These are phyloP conservation scores for Drosophila albomicans DNA, from an alignment of 1,140 invertebrate genomes.

Conservation along the genomic window DNA sequence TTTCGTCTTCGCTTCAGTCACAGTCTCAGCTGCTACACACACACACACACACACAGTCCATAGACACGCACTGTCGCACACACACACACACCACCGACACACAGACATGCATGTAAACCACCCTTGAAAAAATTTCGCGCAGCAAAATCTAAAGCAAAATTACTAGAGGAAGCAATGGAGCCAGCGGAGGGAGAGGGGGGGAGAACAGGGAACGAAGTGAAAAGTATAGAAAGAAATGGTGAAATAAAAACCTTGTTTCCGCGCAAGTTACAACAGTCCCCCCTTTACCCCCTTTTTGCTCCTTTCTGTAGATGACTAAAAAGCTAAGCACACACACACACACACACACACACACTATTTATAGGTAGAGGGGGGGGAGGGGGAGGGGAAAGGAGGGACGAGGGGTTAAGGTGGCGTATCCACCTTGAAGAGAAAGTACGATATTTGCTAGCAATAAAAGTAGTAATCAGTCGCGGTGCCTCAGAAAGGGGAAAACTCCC, in stretches of 20 bases:
- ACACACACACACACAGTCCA: slow-evolving; percentile 24
- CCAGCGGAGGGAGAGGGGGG: background rate
- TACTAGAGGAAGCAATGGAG: slow-evolving; percentile 20
- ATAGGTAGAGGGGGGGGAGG: background rate
- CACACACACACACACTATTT: slow-evolving; percentile 34
- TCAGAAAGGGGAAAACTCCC: slow-evolving; percentile 19
- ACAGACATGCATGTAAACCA: slow-evolving; percentile 57
- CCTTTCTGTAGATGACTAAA: slow-evolving; percentile 61
- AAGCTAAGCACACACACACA: slow-evolving; percentile 73
- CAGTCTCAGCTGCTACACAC: slow-evolving; percentile 34
- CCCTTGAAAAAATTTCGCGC: slow-evolving; percentile 80
- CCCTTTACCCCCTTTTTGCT: background rate
- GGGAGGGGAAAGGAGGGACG: background rate
- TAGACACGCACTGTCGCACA: slow-evolving; percentile 36
- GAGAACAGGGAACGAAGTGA: slow-evolving; percentile 13
- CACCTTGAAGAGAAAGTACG: slow-evolving; percentile 75
- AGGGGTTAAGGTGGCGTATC: slow-evolving; percentile 18
- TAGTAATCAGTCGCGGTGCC: slow-evolving; percentile 79
- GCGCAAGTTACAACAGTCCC: slow-evolving; percentile 74
- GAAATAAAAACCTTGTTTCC: slow-evolving; percentile 84
- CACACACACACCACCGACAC: slow-evolving; percentile 27
- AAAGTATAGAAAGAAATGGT: slow-evolving; percentile 83
- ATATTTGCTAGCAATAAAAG: slow-evolving; percentile 85
- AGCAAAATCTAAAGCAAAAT: slow-evolving; percentile 78
- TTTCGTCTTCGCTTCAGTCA: slow-evolving; percentile 18